phyloP scores from a whole-genome alignment of 2,113 vertebrate species.

The Megaptera novaeangliae region DNA sequence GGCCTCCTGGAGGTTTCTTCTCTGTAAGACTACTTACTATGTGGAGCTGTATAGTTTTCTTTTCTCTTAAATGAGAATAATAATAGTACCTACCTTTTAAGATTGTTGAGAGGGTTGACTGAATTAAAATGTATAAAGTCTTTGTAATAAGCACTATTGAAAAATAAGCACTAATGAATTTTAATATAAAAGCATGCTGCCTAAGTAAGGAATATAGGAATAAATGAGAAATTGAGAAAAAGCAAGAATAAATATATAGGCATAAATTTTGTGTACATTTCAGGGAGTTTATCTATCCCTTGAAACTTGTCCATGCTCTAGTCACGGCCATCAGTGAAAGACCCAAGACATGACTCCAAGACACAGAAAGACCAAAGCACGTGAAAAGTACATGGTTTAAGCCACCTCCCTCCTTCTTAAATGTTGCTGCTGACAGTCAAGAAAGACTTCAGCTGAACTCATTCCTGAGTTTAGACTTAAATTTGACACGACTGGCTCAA shows the following conservation, averaged over 20 bases:
- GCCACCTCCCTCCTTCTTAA: accelerated
- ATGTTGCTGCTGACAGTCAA: neutral
- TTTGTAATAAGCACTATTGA: neutral
- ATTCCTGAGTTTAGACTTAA: neutral
- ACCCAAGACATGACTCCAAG: neutral
- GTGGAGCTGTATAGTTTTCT: neutral
- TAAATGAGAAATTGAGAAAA: neutral
- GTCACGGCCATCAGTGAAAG: neutral
- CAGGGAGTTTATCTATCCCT: neutral
- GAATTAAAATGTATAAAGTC: neutral
- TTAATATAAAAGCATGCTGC: neutral
- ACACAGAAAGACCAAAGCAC: neutral
- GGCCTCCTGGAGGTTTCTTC: neutral
- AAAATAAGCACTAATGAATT: neutral
- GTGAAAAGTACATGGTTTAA: neutral
- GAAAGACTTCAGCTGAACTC: neutral
- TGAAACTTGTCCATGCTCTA: neutral
- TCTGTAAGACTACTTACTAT: neutral
- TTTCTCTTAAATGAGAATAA: neutral
- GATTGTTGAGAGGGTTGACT: neutral
- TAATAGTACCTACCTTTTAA: neutral
- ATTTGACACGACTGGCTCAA: neutral
- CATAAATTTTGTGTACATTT: neutral
- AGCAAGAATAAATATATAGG: neutral
- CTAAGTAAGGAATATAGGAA: neutral